phyloP scores from a whole-genome alignment of 2,797 vertebrate genomes.

The Ibycter americanus region DNA sequence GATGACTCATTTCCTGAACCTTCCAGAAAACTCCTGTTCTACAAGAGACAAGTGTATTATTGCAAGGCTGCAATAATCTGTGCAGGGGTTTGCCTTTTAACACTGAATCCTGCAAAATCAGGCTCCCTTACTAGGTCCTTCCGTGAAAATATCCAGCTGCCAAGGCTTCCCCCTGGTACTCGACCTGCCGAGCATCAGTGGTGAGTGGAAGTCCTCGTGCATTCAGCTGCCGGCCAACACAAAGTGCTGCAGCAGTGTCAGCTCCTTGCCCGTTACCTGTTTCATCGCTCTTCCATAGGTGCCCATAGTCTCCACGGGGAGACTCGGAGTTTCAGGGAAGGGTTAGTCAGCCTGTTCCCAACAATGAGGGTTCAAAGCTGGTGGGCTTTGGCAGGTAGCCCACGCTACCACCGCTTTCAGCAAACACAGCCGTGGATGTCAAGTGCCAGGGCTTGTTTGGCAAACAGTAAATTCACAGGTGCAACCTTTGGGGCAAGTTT shows the following conservation, averaged over 20 bases:
- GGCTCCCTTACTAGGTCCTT: background rate
- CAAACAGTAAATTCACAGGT: background rate
- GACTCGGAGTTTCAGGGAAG: rapidly evolving
- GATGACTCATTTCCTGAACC: background rate
- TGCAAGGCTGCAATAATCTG: background rate
- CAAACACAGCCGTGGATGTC: background rate
- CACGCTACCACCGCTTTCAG: background rate
- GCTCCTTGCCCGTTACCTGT: background rate
- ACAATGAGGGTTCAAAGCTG: rapidly evolving
- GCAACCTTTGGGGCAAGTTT: background rate
- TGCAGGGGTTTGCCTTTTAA: background rate
- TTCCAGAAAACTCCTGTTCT: background rate
- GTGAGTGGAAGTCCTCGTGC: rapidly evolving
- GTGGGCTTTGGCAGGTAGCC: background rate
- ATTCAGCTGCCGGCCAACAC: background rate
- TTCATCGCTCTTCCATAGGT: rapidly evolving
- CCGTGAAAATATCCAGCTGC: background rate
- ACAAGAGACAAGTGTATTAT: background rate
- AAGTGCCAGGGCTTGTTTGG: background rate
- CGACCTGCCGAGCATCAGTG: background rate
- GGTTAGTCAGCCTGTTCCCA: background rate
- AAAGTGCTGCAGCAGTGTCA: background rate
- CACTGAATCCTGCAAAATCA: background rate
- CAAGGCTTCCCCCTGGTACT: background rate
- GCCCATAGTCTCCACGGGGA: background rate